phyloP scores from a whole-genome alignment of 2,888 invertebrate species.

The Spisula subtruncata region DNA sequence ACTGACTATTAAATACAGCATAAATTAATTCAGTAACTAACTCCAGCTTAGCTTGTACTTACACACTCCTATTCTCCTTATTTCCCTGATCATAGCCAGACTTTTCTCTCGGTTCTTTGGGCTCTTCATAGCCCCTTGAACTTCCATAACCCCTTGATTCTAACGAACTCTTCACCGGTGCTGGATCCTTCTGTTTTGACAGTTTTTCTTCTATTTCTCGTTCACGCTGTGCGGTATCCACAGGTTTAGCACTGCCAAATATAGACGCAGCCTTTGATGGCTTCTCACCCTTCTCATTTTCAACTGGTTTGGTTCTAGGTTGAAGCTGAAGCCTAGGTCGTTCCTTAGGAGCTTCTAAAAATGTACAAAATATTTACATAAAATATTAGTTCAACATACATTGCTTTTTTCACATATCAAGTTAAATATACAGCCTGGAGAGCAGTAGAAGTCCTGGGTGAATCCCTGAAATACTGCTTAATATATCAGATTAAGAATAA shows the following conservation, averaged over 20 bases:
- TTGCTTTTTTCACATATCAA: no score
- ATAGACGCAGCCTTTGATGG: conserved; percentile 90
- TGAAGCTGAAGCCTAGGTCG: conserved; percentile 94
- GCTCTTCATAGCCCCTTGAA: conserved; percentile 49
- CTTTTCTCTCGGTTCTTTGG: conserved; percentile 45
- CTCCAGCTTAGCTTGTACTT: conserved; percentile 33
- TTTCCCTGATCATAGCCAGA: conserved; percentile 69
- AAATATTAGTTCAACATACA: no score
- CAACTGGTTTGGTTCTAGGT: conserved; percentile 93
- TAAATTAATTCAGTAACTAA: no score
- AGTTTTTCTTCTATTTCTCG: conserved; percentile 96
- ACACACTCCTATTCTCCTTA: conserved; percentile 77
- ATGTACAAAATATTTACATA: background rate
- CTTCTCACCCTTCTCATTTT: conserved; percentile 78
- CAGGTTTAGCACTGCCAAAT: conserved; percentile 98
- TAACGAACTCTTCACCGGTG: conserved; percentile 46
- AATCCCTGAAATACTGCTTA: no score
- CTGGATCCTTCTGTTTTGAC: conserved; percentile 60
- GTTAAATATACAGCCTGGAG: no score
- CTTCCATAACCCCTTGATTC: conserved; percentile 57
- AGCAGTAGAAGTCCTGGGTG: no score
- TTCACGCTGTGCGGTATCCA: conserved; percentile 96
- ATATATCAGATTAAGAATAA: no score
- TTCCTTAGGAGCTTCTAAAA: conserved; percentile 86
- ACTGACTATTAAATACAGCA: no score